These are phyloP conservation scores for Oncorhynchus nerka DNA, from an alignment of 2,113 vertebrate genomes.

Conservation along the genomic window DNA sequence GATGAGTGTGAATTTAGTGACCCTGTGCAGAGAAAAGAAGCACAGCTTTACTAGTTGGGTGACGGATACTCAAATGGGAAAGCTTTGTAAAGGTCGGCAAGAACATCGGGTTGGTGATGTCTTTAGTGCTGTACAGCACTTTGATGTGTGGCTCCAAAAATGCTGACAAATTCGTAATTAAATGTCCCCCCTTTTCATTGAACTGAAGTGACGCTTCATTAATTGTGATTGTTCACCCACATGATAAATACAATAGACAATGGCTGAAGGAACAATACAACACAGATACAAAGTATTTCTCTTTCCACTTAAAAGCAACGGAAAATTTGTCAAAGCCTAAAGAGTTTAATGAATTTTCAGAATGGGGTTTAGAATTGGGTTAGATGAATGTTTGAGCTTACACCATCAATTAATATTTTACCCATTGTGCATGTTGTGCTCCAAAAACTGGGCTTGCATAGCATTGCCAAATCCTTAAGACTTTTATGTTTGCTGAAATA, in stretches of 20 bases:
- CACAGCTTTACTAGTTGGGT: conserved; percentile 20
- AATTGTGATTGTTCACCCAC: conserved; percentile 22
- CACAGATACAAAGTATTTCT: neutral
- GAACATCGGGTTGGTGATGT: conserved; percentile 30
- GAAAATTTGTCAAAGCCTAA: neutral
- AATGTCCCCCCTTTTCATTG: conserved; percentile 50
- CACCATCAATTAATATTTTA: neutral
- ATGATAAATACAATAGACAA: neutral
- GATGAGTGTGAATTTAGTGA: conserved; percentile 28
- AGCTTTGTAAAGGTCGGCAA: neutral
- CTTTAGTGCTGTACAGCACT: conserved; percentile 35
- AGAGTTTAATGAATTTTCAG: neutral
- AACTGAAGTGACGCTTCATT: conserved; percentile 53
- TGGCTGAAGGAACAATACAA: neutral
- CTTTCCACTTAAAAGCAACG: no score
- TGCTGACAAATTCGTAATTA: conserved; percentile 62
- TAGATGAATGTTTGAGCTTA: no score
- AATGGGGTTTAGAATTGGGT: neutral
- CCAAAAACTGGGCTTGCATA: neutral
- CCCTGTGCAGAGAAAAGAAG: conserved; percentile 8
- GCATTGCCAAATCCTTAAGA: neutral
- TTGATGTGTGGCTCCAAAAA: conserved; percentile 40
- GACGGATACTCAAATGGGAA: conserved; percentile 18
- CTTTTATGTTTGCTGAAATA: neutral
- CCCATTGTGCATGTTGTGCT: neutral